A percentile compares a stretch with the other conserved stretches of the same genome.
Evolutionary conservation across 2,888 invertebrate species (phyloP).

Genomic region (Margaritifera margaritifera): DNA sequence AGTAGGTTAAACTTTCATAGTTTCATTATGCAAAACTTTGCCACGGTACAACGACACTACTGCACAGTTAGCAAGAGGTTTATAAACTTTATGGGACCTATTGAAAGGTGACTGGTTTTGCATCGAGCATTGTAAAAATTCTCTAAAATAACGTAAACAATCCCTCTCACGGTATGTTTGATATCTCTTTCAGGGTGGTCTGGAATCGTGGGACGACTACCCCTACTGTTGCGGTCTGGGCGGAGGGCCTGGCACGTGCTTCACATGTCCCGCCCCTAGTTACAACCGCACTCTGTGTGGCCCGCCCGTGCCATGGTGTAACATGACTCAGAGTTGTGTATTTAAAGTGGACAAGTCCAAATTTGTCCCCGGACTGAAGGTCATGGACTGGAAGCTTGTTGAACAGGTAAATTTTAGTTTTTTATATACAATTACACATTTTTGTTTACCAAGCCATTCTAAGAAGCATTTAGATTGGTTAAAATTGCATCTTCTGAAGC

Average conservation of each 20-base stretch:
- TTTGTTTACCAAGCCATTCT: neutral
- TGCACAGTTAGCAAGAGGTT: too few relatives aligned
- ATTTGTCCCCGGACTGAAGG: slow-evolving; percentile 59
- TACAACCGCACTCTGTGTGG: slow-evolving; percentile 64
- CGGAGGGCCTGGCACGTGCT: slow-evolving; percentile 51
- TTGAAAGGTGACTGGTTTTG: too few relatives aligned
- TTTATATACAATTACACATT: neutral
- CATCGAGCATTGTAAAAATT: neutral
- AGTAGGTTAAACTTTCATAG: too few relatives aligned
- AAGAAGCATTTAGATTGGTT: neutral
- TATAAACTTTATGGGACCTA: too few relatives aligned
- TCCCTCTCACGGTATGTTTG: neutral
- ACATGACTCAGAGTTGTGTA: slow-evolving; percentile 61
- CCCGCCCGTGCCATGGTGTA: slow-evolving; percentile 58
- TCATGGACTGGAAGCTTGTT: slow-evolving; percentile 59
- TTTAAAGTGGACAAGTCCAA: slow-evolving; percentile 55
- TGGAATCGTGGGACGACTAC: slow-evolving; percentile 57
- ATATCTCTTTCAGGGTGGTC: slow-evolving; percentile 51
- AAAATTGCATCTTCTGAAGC: too few relatives aligned
- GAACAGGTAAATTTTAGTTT: slow-evolving; percentile 36
- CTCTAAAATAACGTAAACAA: neutral
- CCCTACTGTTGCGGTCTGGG: slow-evolving; percentile 58
- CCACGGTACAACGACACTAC: too few relatives aligned
- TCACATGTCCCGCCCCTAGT: slow-evolving; percentile 55
- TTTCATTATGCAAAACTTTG: too few relatives aligned